Evolutionary conservation across 2,888 invertebrate genomes (phyloP), one percentile per base, ranked within the genome.

Genomic region (Agriopis leucophaearia): DNA sequence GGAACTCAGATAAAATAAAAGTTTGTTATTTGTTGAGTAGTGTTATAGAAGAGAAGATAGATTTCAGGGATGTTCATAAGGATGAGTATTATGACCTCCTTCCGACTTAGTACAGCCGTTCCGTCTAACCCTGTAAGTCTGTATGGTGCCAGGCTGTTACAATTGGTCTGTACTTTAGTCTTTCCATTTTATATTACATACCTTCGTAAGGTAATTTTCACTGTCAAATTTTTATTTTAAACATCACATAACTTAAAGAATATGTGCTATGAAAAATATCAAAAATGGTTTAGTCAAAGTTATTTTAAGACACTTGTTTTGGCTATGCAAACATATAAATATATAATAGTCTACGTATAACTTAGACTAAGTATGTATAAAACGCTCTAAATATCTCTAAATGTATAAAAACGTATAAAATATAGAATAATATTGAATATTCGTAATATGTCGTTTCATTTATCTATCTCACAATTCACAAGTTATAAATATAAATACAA

Each of bases 271-370:
- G 44, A 50, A 35, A 50, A 44, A 9, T 42, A 8, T 44, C 9
- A 45, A 51, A 57, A 57, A 57, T 0, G n/a, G 15, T 48, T 64
- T 58, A 55, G 51, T 52, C 58, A 47, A 40, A 50, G 40, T 55
- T 56, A 44, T 18, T 52, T 36, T 73, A 69, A 55, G 51, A 67
- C 78, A 80, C 80, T 81, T 59, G 79, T 82, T 83, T 82, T 64
- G 78, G 78, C 76, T 79, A 78, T 78, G 79, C 79, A 77, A 77
- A 44, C 56, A 16, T 50, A 67, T 67, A 60, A n/a, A 55, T 64
- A 38, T 60, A 51, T 45, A 44, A 55, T 54, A 69, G 63, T 72
- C 64, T 60, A 63, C 60, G 64, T 66, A 44, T 66, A 60, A 60
- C 59, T 63, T 36, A 40, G 56, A 55, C 54, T 18, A 63, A n/a